Evolutionary conservation across 2,797 vertebrate genomes (phyloP), one percentile per base, ranked within the genome.

Genomic region (Yasuhikotakia modesta): DNA sequence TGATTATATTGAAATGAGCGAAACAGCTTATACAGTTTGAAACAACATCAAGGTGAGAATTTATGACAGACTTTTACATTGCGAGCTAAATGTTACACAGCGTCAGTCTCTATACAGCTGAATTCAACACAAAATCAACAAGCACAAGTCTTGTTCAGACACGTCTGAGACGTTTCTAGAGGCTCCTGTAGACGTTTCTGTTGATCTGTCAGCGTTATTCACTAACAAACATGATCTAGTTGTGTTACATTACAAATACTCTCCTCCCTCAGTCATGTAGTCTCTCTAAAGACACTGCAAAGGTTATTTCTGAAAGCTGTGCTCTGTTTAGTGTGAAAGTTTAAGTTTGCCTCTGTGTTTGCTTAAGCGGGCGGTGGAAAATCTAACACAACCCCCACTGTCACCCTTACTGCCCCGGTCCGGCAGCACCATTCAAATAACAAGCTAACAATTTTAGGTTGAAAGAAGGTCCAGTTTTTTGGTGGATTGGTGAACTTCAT

Each of bases 341-440:
- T 57, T 63, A 24, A 43, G 67, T 77, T 30, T 60, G 19, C 19
- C 32, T 24, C 35, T 48, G 1, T 78, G 76, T 78, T 78, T 78
- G 22, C 60, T 71, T 43, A 52, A 78, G 55, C 8, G 13, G 30
- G 24, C 19, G 76, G 10, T 71, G 76, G 68, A 71, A 78, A 78
- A 71, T 55, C 21, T 30, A 43, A 46, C 45, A 78, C 68, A 78
- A 27, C 68, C 60, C 58, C 48, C 58, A 78, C 52, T 60, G 65
- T 76, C 58, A 65, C 39, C 32, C n/a, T 68, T 32, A 5, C 64
- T 68, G 52, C 24, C 65, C 74, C 30, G 39, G 4, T 4, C 35
- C 16, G 53, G 39, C 74, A 13, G 61, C 3, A 1, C 66, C 63
- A 24, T 52, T 19, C 67, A 78, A 77, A 78, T 70, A 43, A 8